A percentile compares a stretch with the other conserved stretches of the same genome.
Evolutionary conservation across 1,140 invertebrate genomes (phyloP).

Genomic region (Polyergus mexicanus): DNA sequence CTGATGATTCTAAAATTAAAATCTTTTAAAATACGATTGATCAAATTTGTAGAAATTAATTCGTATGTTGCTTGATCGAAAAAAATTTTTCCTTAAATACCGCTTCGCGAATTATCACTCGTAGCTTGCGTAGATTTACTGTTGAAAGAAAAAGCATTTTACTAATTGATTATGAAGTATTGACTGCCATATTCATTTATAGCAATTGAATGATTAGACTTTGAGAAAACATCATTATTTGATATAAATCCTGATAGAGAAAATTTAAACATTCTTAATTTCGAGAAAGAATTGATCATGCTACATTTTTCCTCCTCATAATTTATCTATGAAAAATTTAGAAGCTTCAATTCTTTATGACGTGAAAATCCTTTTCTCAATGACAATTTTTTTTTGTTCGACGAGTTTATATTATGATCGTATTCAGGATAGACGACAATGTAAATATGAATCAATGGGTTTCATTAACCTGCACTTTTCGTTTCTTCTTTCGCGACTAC

Average conservation of each 20-base stretch:
- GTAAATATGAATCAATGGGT: constrained; percentile 29
- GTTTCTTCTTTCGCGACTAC: constrained; percentile 41
- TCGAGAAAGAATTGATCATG: neutral
- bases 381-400: neutral
- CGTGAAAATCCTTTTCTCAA: neutral
- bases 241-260: neutral
- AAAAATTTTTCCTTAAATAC: neutral
- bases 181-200: neutral
- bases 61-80: constrained; percentile 1
- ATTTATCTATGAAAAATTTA: neutral
- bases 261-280: neutral
- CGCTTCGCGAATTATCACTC: neutral
- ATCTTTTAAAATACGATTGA: constrained; percentile 8
- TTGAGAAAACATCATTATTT: neutral
- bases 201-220: neutral
- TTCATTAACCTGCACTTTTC: constrained; percentile 39
- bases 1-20: neutral
- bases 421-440: neutral
- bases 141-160: constrained; percentile 3
- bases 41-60: neutral
- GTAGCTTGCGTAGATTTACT: neutral
- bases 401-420: neutral
- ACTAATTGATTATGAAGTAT: neutral
- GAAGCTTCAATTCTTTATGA: neutral
- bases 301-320: neutral